Evolutionary conservation across 2,888 invertebrate species (phyloP), one percentile per base, ranked within the genome.

Genomic region (Sarcophaga subvicina): DNA sequence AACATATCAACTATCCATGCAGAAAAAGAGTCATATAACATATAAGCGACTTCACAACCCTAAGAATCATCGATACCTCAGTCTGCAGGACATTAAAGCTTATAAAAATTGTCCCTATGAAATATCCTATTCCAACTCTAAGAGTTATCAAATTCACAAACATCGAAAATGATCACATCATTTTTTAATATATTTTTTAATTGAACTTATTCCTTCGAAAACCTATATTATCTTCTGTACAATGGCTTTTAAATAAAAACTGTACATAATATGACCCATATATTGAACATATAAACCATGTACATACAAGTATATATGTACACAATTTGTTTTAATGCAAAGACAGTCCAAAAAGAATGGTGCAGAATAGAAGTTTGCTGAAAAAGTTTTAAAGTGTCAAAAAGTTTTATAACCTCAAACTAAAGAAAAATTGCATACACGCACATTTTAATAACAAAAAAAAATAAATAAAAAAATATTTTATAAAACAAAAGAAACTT

Each of bases 361-460:
- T 80, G 27, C 63, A 49, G 14, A 70, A 20, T 63, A 75, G 59
- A 62, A 70, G 70, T 83, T 79, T 64, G 64, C 69, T 75, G 17
- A n/a, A 49, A 79, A 80, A 84, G 59, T 84, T 80, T 75, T 64
- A 76, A 79, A 80, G 75, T 84, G 83, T 76, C 79, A 84, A 80
- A 83, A 84, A 80, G 79, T 84, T 84, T 25, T 75, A 76, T 64
- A 75, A 69, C 72, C 79, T 79, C 79, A 71, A 79, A 79, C 25
- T 47, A 27, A 59, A 80, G 37, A 37, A 12, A 66, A 64, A 47
- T 14, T 10, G 25, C 49, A 64, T 75, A 10, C 66, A 66, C 27
- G n/a, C 62, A 71, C n/a, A 71, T 27, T 75, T 27, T 64, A 27
- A 5, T 5, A 22, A 27, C 4, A 63, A 25, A 54, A 14, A 63